Evolutionary conservation across 2,797 vertebrate genomes (phyloP), one percentile per base, ranked within the genome.

Genomic region (Typhlichthys subterraneus): DNA sequence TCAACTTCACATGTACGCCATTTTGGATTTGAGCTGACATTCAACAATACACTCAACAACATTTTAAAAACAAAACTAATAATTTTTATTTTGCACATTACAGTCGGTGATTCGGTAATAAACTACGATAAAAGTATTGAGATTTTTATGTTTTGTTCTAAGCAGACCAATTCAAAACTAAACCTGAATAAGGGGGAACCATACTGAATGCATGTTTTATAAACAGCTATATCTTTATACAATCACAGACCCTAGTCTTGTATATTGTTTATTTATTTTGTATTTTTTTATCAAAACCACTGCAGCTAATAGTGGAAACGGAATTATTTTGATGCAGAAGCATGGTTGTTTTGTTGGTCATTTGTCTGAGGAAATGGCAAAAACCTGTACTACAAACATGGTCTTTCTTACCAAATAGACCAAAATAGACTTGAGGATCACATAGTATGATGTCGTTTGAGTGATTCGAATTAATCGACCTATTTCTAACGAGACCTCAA

Each of bases 1-100:
- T 85, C 87, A 83, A 94, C 92, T 86, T 94, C 93, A 92, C 90
- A 71, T 67, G 62, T 88, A 92, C 93, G 94, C 94, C 94, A 93
- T 94, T 93, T 94, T 94, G 93, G 91, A 93, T 93, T 82, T 86
- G 88, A 89, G 91, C 89, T 87, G 87, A 90, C 87, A 87, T 84
- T 87, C 85, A 57, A 65, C 74, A 59, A 63, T 69, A 69, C 79
- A 83, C 75, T 81, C 75, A 80, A 83, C 90, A 91, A 91, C 90
- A 91, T 91, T 85, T 88, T 88, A 78, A 85, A 90, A 92, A 89
- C 90, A 88, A 89, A 78, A 81, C 70, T 72, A 79, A 87, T 90
- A 75, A 86, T 87, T 90, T 84, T 79, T 80, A 79, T 73, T 45
- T 81, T 51, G 53, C 5, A 63, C 23, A 8, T 59, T 72, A 12